Conservation (phyloP, 2,113 vertebrate genomes). For the Caloenas nicobarica region DNA sequence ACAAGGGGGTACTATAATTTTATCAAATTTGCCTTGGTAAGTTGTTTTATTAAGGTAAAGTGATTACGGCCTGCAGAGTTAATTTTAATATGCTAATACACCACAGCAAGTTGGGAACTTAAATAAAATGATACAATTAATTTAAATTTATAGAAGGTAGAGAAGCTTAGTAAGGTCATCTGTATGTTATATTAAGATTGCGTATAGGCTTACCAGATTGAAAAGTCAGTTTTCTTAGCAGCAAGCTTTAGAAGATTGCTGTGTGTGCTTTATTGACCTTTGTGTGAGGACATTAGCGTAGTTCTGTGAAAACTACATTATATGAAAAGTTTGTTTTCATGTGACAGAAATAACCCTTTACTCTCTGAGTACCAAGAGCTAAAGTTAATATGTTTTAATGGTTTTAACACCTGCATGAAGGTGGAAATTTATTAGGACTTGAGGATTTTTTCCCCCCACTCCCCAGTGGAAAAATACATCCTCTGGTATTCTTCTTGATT, state of each 20-base stretch:
- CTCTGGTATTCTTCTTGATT: background rate
- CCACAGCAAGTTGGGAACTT: slow-evolving; percentile 73
- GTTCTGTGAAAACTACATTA: background rate
- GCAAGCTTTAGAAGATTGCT: slow-evolving; percentile 33
- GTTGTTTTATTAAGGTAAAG: slow-evolving; percentile 73
- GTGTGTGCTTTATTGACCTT: slow-evolving; percentile 49
- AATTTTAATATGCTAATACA: slow-evolving; percentile 80
- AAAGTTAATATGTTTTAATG: background rate
- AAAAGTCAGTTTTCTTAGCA: slow-evolving; percentile 51
- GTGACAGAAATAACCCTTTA: background rate
- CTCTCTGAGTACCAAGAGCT: background rate
- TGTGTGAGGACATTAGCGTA: background rate
- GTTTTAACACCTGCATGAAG: background rate
- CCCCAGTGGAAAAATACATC: background rate
- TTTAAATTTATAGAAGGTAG: slow-evolving; percentile 68
- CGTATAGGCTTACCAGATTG: slow-evolving; percentile 22
- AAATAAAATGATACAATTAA: slow-evolving; percentile 76
- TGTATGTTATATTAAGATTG: slow-evolving; percentile 60
- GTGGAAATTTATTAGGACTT: background rate
- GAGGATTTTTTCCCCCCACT: background rate
- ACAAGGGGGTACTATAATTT: slow-evolving; percentile 77
- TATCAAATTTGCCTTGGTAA: slow-evolving; percentile 75
- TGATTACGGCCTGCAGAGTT: slow-evolving; percentile 77
- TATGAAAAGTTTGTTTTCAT: background rate
- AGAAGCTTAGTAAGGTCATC: slow-evolving; percentile 72